Percentiles rank a stretch among this genome's conserved stretches.
Evolutionary conservation across 2,113 vertebrate genomes (phyloP).

Genomic region (Thryonomys swinderianus): DNA sequence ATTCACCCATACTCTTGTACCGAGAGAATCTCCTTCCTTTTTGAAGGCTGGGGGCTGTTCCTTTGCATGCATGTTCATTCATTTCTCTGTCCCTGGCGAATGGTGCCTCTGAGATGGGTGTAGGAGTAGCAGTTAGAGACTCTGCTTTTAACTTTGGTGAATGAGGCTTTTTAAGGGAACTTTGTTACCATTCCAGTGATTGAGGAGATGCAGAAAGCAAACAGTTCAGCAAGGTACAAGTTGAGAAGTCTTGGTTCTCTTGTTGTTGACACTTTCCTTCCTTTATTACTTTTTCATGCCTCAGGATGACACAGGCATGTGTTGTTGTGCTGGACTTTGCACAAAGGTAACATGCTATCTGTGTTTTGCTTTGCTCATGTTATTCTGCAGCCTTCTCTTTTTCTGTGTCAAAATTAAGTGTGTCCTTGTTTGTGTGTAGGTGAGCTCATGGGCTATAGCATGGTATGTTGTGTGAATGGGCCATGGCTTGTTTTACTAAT

Average conservation of each 20-base stretch:
- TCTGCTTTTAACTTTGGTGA: constrained; percentile 24
- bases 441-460: background rate
- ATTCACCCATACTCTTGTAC: background rate
- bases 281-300: background rate
- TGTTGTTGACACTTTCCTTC: background rate
- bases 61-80: background rate
- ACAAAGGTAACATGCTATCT: background rate
- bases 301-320: background rate
- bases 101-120: background rate
- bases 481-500: background rate
- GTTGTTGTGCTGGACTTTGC: background rate
- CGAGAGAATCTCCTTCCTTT: background rate
- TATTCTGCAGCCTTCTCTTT: background rate
- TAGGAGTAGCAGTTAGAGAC: background rate
- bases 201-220: background rate
- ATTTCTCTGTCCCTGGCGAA: background rate
- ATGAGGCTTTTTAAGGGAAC: background rate
- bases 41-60: background rate
- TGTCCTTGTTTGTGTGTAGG: background rate
- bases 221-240: background rate
- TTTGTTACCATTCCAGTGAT: background rate
- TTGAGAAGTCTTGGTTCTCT: background rate
- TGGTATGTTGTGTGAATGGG: background rate
- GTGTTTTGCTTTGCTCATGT: background rate
- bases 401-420: background rate